Percentiles rank a stretch among this genome's conserved stretches.
phyloP scores from a whole-genome alignment of 2,888 invertebrate genomes.

The Chelonus formosanus region DNA sequence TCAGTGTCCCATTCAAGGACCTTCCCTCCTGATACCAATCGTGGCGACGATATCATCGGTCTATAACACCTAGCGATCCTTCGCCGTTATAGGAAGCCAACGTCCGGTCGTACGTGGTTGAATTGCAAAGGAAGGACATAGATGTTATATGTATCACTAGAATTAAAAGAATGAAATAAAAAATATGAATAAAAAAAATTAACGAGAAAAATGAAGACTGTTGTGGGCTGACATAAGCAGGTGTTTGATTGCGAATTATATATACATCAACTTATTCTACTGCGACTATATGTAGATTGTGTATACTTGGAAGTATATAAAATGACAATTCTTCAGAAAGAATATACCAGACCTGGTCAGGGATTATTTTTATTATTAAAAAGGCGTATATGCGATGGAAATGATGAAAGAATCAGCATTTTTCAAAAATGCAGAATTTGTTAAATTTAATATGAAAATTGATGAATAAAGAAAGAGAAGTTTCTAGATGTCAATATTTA shows the following conservation, averaged over 20 bases:
- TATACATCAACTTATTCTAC: background rate
- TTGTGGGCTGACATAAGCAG: constrained; percentile 13
- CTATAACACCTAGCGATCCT: constrained; percentile 39
- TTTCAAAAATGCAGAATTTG: no score
- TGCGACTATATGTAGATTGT: no score
- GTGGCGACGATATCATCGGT: constrained; percentile 30
- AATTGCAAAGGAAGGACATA: constrained; percentile 29
- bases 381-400: no score
- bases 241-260: constrained; percentile 12
- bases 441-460: no score
- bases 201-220: background rate
- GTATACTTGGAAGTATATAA: no score
- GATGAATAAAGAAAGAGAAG: no score
- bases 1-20: constrained; percentile 55
- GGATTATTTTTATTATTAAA: no score
- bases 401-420: no score
- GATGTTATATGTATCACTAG: constrained; percentile 18
- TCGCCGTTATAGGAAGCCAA: constrained; percentile 38
- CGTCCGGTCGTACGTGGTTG: constrained; percentile 35
- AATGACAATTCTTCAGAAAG: background rate
- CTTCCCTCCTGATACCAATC: constrained; percentile 41
- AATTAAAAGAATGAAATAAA: constrained; percentile 12
- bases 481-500: no score
- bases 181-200: background rate
- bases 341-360: no score